These are phyloP conservation scores for Antitype chi DNA, from an alignment of 2,888 invertebrate genomes.

Conservation along the genomic window DNA sequence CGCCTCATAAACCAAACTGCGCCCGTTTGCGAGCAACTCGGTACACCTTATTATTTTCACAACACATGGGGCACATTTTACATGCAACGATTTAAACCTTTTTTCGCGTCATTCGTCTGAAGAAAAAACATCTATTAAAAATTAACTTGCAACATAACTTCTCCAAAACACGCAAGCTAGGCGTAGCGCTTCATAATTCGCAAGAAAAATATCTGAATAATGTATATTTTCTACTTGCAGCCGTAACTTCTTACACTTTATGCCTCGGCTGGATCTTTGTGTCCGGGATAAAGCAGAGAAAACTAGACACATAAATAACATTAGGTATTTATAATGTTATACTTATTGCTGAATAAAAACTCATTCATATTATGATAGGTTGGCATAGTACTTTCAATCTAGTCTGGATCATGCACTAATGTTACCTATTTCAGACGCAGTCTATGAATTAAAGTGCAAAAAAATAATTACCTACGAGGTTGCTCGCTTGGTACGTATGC, in stretches of 20 bases:
- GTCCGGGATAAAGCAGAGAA: constrained; percentile 66
- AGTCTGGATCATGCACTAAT: constrained; percentile 37
- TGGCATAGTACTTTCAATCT: constrained; percentile 47
- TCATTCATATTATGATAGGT: constrained; percentile 44
- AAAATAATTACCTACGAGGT: constrained; percentile 61
- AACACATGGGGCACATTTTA: constrained; percentile 67
- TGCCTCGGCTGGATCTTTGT: constrained; percentile 71
- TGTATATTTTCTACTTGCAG: constrained; percentile 78
- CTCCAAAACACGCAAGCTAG: constrained; percentile 83
- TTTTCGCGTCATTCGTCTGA: constrained; percentile 63
- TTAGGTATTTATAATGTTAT: constrained; percentile 44
- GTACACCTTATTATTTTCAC: constrained; percentile 54
- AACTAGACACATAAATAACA: constrained; percentile 52
- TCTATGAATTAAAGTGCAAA: constrained; percentile 61
- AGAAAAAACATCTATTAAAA: constrained; percentile 69
- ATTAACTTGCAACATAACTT: constrained; percentile 72
- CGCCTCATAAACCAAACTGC: constrained; percentile 48
- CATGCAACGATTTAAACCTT: constrained; percentile 66
- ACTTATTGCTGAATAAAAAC: constrained; percentile 29
- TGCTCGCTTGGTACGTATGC: constrained; percentile 45
- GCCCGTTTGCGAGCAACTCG: constrained; percentile 31
- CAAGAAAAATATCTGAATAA: constrained; percentile 85
- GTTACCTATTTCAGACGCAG: constrained; percentile 56
- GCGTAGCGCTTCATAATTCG: constrained; percentile 81
- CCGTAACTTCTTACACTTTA: constrained; percentile 76